Evolutionary conservation across 64 coral and sea anemone species (phyloP).

Genomic region (Catalaphyllia jardinei): DNA sequence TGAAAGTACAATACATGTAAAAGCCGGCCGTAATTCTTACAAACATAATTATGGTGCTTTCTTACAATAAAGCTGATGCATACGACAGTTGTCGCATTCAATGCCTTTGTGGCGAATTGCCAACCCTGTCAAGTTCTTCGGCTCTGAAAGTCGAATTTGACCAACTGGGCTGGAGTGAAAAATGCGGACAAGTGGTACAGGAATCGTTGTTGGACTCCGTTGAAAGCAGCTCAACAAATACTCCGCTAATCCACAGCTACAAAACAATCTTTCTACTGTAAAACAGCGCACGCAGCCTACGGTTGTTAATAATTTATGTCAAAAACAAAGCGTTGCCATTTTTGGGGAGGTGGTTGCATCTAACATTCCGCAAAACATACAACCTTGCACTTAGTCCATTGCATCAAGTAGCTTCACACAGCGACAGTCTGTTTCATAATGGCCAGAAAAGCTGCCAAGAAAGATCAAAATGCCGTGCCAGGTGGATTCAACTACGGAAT

Average conservation of each 20-base stretch:
- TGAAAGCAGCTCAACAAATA: neutral
- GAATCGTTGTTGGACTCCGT: neutral
- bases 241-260: neutral
- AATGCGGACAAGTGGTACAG: neutral
- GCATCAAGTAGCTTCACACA: neutral
- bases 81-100: too few relatives aligned
- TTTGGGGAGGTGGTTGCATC: conserved; percentile 9
- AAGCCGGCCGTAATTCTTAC: too few relatives aligned
- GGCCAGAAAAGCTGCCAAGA: conserved; percentile 66
- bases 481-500: conserved; percentile 80
- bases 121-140: too few relatives aligned
- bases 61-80: too few relatives aligned
- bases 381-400: neutral
- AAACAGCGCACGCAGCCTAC: neutral
- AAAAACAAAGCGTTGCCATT: conserved; percentile 22
- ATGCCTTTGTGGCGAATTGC: too few relatives aligned
- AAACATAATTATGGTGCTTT: too few relatives aligned
- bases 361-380: neutral
- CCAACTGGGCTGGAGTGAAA: too few relatives aligned
- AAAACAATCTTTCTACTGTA: neutral
- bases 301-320: conserved; percentile 25
- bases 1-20: too few relatives aligned
- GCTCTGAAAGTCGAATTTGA: too few relatives aligned
- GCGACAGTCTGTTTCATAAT: conserved; percentile 10
- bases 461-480: conserved; percentile 67